These are phyloP conservation scores for Pseudococcus jackbeardsleyi DNA, from an alignment of 2,888 invertebrate species.

Conservation along the genomic window DNA sequence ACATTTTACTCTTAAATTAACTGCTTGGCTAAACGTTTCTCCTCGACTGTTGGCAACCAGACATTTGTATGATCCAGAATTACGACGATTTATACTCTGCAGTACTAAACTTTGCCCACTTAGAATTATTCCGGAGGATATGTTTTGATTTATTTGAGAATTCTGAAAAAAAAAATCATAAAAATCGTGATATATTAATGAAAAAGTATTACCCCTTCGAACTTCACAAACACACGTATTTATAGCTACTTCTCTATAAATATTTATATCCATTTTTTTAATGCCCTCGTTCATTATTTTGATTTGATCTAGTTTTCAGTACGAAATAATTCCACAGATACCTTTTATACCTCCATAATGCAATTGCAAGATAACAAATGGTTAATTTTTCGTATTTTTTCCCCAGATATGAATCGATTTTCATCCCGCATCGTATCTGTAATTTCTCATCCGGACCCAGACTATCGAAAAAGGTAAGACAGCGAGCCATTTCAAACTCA, in stretches of 20 bases:
- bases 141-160: constrained; percentile 76
- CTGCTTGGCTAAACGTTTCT: constrained; percentile 83
- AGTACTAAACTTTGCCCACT: constrained; percentile 90
- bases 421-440: not conserved
- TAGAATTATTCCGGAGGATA: constrained; percentile 86
- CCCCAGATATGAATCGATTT: not conserved
- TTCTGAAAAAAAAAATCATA: not conserved
- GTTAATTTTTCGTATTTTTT: not conserved
- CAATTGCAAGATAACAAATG: not conserved
- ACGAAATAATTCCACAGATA: too few relatives aligned
- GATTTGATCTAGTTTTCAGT: too few relatives aligned
- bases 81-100: constrained; percentile 85
- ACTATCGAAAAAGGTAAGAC: not conserved
- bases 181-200: not conserved
- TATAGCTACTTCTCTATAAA: too few relatives aligned
- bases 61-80: constrained; percentile 88
- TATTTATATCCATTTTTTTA: too few relatives aligned
- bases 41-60: constrained; percentile 86
- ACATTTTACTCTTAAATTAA: constrained; percentile 86
- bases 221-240: too few relatives aligned
- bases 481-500: not conserved
- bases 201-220: too few relatives aligned
- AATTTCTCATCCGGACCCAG: not conserved
- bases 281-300: too few relatives aligned
- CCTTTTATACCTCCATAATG: too few relatives aligned